Base-by-base conservation (phyloP, 2,797 vertebrate species). In the Melanotaenia nigrans region DNA sequence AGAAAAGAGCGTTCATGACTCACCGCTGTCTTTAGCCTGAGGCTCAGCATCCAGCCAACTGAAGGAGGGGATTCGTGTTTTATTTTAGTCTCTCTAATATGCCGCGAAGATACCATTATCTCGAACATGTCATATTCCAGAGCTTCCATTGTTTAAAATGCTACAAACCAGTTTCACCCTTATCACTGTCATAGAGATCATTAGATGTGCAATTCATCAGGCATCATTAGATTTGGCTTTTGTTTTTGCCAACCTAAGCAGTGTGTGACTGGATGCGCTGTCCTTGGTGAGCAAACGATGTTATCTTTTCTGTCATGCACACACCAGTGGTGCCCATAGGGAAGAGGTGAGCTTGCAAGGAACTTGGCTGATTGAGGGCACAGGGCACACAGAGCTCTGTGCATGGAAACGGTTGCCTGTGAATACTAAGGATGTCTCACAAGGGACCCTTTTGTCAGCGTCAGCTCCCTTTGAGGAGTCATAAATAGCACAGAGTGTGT, bases 101-200 rank as follows among this genome's bases (percentile, higher is more conserved):
- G 87, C 82, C 74, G 36, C 87, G 78, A 91, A 92, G 89, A 89
- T 88, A 82, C 91, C 87, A 90, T 91, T 89, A 92, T 89, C 83
- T 71, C 51, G 42, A 82, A 84, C 68, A 63, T 65, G 73, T 73
- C 71, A 68, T 82, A 82, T 78, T 80, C 62, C 61, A 73, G 63
- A 65, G 74, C 65, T 49, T 75, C 69, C 24, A 68, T 88, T 87
- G 86, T 87, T 82, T 80, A 61, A 88, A 90, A 85, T 71, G 73
- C 62, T 65, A 80, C 72, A 40, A 57, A 82, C 81, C 47, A n/a
- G 67, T 73, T 87, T 84, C 70, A 84, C 75, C 85, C 75, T 60
- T 76, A 71, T 81, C 77, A 38, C 70, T 55, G 68, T 78, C 82
- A 81, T 11, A 56, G 77, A 83, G 73, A 85, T 85, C 82, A 85